Percentiles rank a stretch among this genome's conserved stretches.
phyloP scores from a whole-genome alignment of 1,140 invertebrate species.

The Himalopsyche phryganea region DNA sequence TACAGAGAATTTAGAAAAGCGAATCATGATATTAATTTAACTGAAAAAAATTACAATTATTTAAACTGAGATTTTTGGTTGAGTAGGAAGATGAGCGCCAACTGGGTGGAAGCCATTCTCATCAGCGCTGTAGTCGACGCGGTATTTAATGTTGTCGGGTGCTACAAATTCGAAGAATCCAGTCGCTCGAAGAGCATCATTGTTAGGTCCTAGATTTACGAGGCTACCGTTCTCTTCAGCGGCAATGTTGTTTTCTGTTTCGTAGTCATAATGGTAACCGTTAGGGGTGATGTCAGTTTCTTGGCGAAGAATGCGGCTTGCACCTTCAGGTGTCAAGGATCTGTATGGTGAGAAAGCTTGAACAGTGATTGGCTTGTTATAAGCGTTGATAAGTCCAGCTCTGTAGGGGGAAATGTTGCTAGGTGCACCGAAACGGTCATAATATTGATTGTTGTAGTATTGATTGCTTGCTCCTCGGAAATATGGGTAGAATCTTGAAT shows the following conservation, averaged over 20 bases:
- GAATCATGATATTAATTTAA: too few species aligned
- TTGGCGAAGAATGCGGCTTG: conserved; percentile 11
- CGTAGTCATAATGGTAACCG: conserved; percentile 41
- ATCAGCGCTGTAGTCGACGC: conserved; percentile 62
- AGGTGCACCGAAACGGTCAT: conserved; percentile 10
- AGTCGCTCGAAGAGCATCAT: conserved; percentile 60
- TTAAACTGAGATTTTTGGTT: background rate
- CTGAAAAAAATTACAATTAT: too few species aligned
- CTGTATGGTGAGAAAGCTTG: too few species aligned
- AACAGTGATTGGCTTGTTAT: background rate
- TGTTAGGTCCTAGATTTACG: conserved; percentile 52
- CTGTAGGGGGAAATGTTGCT: conserved; percentile 15
- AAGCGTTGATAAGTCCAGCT: too few species aligned
- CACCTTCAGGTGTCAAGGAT: conserved; percentile 2
- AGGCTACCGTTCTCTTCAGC: conserved; percentile 46
- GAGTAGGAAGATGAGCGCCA: conserved; percentile 50
- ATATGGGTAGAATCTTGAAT: too few species aligned
- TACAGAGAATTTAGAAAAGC: too few species aligned
- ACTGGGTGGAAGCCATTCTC: conserved; percentile 62
- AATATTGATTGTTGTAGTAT: conserved; percentile 11
- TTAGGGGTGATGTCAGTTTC: conserved; percentile 37
- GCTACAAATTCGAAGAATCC: conserved; percentile 61
- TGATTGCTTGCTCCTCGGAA: background rate
- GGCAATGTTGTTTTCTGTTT: conserved; percentile 46
- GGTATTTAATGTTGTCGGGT: conserved; percentile 54